These are phyloP conservation scores for Phoronis australis DNA, from an alignment of 2,888 invertebrate genomes.

Conservation along the genomic window DNA sequence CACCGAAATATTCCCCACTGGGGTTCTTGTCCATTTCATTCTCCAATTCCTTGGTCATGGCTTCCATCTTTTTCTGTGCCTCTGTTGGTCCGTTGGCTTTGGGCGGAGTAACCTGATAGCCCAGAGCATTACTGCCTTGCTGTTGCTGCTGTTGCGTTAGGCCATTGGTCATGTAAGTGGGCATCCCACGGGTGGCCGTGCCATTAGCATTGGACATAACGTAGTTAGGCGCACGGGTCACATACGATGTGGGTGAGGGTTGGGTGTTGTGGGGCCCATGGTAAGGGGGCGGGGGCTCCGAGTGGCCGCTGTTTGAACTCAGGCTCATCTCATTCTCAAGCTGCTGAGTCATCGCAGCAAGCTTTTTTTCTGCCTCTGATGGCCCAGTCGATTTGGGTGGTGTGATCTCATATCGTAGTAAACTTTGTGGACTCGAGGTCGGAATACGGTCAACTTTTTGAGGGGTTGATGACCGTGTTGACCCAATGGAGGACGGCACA, in stretches of 20 bases:
- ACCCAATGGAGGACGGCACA: too few species aligned
- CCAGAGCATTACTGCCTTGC: slow-evolving; percentile 11
- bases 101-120: slow-evolving; percentile 80
- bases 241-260: slow-evolving; percentile 17
- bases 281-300: slow-evolving; percentile 43
- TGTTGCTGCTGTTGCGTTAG: background rate
- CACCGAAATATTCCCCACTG: slow-evolving; percentile 95
- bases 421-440: too few species aligned
- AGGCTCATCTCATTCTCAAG: slow-evolving; percentile 32
- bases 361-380: slow-evolving; percentile 42
- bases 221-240: background rate
- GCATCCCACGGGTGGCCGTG: background rate
- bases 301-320: background rate
- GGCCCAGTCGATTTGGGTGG: slow-evolving; percentile 31
- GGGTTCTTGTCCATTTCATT: slow-evolving; percentile 94
- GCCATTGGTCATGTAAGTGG: background rate
- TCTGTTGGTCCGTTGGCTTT: slow-evolving; percentile 81
- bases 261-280: slow-evolving; percentile 48
- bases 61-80: slow-evolving; percentile 88
- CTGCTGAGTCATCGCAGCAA: slow-evolving; percentile 46
- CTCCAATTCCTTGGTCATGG: slow-evolving; percentile 83
- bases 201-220: background rate
- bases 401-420: slow-evolving; percentile 31
- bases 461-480: too few species aligned
- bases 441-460: too few species aligned